phyloP scores from a whole-genome alignment of 2,797 vertebrate genomes.

The Cirrhinus mrigala region DNA sequence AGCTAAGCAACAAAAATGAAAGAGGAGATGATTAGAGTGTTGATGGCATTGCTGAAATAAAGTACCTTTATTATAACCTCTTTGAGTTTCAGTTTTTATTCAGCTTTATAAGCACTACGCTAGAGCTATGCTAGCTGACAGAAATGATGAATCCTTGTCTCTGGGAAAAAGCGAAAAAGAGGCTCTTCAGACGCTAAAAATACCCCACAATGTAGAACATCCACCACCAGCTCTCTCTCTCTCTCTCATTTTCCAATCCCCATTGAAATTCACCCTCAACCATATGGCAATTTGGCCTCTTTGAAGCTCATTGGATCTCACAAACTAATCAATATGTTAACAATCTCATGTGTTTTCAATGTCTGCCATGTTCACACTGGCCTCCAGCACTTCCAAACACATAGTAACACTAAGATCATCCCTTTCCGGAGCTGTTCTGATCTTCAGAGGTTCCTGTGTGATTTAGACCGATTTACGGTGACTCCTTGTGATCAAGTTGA shows the following conservation, averaged over 20 bases:
- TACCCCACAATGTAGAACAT: constrained; percentile 75
- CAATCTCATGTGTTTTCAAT: constrained; percentile 39
- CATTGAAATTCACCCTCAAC: constrained; percentile 19
- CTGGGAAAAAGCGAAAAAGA: constrained; percentile 60
- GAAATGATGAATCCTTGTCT: constrained; percentile 77
- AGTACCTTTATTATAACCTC: constrained; percentile 48
- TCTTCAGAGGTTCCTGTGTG: constrained; percentile 8
- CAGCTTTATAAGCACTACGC: constrained; percentile 63
- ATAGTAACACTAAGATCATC: constrained; percentile 23
- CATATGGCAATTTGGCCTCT: constrained; percentile 48
- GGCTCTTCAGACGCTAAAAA: constrained; percentile 79
- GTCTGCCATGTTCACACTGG: constrained; percentile 31
- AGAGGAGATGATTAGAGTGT: not conserved
- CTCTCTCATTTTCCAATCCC: constrained; percentile 6
- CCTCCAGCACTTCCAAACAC: constrained; percentile 33
- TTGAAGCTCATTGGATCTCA: constrained; percentile 44
- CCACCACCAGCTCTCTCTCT: constrained; percentile 59
- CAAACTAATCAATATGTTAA: constrained; percentile 41
- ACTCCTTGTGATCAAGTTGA: constrained; percentile 38
- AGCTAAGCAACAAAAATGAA: not conserved
- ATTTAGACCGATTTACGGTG: constrained; percentile 20
- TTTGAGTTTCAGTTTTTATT: constrained; percentile 54
- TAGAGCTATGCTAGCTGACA: constrained; percentile 70
- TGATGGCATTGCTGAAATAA: constrained; percentile 6
- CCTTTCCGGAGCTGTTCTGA: constrained; percentile 9